These are phyloP conservation scores for Anadara kagoshimensis DNA, from an alignment of 1,140 invertebrate species.

Conservation along the genomic window DNA sequence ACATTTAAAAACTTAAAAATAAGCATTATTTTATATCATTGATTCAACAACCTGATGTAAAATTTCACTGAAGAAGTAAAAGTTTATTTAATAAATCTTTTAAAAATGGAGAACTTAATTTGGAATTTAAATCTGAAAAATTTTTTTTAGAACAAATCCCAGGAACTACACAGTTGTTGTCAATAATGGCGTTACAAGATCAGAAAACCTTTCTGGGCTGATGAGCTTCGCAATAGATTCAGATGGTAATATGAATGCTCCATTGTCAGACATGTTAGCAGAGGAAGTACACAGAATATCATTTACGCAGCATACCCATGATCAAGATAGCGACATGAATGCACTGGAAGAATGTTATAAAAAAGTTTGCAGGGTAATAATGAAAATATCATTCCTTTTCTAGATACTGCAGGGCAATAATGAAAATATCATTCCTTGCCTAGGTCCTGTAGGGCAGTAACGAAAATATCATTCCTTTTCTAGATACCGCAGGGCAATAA, in stretches of 20 bases:
- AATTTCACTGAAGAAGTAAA: neutral
- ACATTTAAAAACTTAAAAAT: too few species aligned
- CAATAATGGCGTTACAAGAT: constrained; percentile 64
- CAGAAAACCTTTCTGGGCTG: constrained; percentile 58
- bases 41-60: too few species aligned
- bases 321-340: constrained; percentile 37
- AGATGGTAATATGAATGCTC: constrained; percentile 18
- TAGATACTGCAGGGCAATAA: too few species aligned
- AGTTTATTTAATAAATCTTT: neutral
- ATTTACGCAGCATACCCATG: constrained; percentile 8
- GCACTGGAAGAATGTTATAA: constrained; percentile 63
- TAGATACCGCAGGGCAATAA: too few species aligned
- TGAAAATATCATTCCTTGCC: too few species aligned
- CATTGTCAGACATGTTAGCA: constrained; percentile 36
- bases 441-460: too few species aligned
- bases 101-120: neutral
- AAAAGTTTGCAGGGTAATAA: constrained; percentile 60
- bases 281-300: constrained; percentile 51
- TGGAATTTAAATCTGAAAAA: neutral
- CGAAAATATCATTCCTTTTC: too few species aligned
- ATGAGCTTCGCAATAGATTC: constrained; percentile 43
- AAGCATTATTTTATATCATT: too few species aligned
- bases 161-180: constrained; percentile 58
- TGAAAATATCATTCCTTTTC: too few species aligned
- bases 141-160: constrained; percentile 50